Evolutionary conservation across 2,888 invertebrate species (phyloP).

Genomic region (Tiliacea citrago): DNA sequence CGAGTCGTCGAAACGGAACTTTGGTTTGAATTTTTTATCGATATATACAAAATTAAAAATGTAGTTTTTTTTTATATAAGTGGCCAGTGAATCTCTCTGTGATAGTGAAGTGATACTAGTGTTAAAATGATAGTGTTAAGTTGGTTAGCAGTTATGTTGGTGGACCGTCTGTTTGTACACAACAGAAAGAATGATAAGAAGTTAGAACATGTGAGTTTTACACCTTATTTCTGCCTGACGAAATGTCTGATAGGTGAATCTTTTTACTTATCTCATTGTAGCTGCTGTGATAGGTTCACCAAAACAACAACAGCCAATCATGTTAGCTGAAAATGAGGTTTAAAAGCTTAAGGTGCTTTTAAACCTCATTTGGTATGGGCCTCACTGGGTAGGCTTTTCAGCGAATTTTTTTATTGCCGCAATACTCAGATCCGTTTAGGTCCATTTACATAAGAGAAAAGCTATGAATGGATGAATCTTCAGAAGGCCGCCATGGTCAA

Average conservation of each 20-base stretch:
- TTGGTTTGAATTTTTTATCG: background rate
- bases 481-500: background rate
- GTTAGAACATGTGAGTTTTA: conserved; percentile 71
- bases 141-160: conserved; percentile 77
- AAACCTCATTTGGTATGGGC: no score
- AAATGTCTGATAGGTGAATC: background rate
- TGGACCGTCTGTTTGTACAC: conserved; percentile 59
- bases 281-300: background rate
- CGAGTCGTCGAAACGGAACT: background rate
- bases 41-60: background rate
- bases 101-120: conserved; percentile 81
- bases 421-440: background rate
- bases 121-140: conserved; percentile 84
- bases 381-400: background rate
- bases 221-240: background rate
- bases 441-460: background rate
- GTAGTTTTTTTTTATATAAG: conserved; percentile 23
- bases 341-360: no score
- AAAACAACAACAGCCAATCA: background rate
- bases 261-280: background rate
- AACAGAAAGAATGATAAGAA: conserved; percentile 71
- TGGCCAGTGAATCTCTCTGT: conserved; percentile 74
- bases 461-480: background rate
- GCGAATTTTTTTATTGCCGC: background rate
- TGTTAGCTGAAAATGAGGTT: background rate